A percentile compares a stretch with the other conserved stretches of the same genome.
Conservation (phyloP, 2,113 vertebrate species). For the Macrotis lagotis region DNA sequence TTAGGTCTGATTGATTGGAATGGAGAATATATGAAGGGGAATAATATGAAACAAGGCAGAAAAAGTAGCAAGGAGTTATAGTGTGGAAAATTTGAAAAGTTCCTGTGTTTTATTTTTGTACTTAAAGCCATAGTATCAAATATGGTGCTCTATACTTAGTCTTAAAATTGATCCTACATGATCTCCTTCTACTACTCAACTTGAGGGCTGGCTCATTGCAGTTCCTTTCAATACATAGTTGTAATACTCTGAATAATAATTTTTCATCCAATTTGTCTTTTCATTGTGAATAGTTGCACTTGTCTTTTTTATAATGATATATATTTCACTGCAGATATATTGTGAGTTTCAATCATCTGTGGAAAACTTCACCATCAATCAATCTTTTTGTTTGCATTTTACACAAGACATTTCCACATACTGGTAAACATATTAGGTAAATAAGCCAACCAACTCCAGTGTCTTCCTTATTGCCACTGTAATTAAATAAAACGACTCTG, state of each 20-base stretch:
- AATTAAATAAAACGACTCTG: neutral
- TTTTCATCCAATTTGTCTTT: neutral
- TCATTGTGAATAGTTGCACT: neutral
- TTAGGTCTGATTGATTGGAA: neutral
- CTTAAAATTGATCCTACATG: neutral
- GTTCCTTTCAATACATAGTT: neutral
- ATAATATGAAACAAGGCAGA: neutral
- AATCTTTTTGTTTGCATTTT: neutral
- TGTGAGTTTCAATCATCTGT: neutral
- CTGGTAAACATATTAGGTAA: neutral
- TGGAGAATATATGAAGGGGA: neutral
- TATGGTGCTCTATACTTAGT: neutral
- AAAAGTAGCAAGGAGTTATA: neutral
- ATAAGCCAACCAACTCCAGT: neutral
- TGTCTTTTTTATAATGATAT: neutral
- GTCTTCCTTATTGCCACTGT: neutral
- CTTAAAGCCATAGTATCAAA: neutral
- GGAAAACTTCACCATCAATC: neutral
- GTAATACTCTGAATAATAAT: neutral
- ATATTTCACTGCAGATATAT: neutral
- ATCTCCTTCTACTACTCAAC: neutral
- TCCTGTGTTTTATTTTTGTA: neutral
- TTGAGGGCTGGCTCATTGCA: neutral
- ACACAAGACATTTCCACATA: neutral
- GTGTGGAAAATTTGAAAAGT: neutral